Conservation (phyloP, 2,888 invertebrate genomes). For the Limenitis arthemis region DNA sequence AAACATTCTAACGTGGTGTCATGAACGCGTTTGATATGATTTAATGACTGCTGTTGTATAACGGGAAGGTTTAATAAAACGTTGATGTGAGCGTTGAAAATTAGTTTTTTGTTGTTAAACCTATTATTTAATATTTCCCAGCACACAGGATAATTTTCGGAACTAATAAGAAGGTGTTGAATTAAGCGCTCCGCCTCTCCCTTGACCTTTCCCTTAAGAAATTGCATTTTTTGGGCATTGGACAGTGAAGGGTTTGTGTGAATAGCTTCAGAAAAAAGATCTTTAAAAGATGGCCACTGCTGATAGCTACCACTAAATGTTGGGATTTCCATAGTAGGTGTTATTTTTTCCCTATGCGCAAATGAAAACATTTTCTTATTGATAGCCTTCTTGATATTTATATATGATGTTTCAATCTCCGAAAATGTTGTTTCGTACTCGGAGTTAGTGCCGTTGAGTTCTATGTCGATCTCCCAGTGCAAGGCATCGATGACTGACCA, state of each 20-base stretch:
- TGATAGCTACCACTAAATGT: too few relatives aligned
- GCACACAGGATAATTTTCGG: conserved; percentile 19
- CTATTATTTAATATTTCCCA: conserved; percentile 27
- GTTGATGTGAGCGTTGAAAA: conserved; percentile 17
- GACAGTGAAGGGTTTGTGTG: conserved; percentile 16
- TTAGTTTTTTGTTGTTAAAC: conserved; percentile 22
- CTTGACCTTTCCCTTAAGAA: conserved; percentile 9
- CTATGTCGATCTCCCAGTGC: conserved; percentile 7
- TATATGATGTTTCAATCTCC: too few relatives aligned
- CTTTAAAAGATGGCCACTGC: too few relatives aligned
- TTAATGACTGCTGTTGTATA: conserved; percentile 14
- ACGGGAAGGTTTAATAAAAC: conserved; percentile 18
- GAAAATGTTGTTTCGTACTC: too few relatives aligned
- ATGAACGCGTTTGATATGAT: conserved; percentile 19
- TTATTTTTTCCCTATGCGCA: too few relatives aligned
- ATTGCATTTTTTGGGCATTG: conserved; percentile 18
- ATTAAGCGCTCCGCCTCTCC: conserved; percentile 20
- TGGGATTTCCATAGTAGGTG: too few relatives aligned
- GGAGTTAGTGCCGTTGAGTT: too few relatives aligned
- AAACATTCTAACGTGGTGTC: conserved; percentile 19
- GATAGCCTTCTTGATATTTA: too few relatives aligned
- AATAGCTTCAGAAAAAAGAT: conserved; percentile 20
- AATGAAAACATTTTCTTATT: too few relatives aligned
- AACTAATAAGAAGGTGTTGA: conserved; percentile 18
- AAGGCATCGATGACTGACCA: conserved; percentile 2